These are phyloP conservation scores for Phaonia tiefii DNA, from an alignment of 2,888 invertebrate genomes.

Conservation along the genomic window DNA sequence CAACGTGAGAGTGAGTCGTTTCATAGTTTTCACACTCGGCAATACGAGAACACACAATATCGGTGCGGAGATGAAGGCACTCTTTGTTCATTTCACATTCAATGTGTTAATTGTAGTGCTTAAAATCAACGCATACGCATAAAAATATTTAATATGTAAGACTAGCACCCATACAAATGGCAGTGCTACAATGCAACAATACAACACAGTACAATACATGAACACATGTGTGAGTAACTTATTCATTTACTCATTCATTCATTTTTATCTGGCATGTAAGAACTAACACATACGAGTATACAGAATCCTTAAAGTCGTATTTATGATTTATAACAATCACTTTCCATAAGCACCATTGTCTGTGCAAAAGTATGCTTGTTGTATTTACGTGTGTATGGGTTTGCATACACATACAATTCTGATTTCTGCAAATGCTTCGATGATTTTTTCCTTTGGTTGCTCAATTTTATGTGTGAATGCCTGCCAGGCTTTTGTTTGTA, in stretches of 20 bases:
- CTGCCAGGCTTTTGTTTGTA: slow-evolving; percentile 40
- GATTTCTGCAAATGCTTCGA: slow-evolving; percentile 20
- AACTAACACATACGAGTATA: neutral
- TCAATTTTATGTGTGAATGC: neutral
- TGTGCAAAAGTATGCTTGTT: slow-evolving; percentile 2
- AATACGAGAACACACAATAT: neutral
- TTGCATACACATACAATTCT: neutral
- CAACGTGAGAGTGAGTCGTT: no score
- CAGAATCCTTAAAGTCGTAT: slow-evolving; percentile 1
- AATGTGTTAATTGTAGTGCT: slow-evolving; percentile 56
- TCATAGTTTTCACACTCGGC: no score
- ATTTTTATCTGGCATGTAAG: no score
- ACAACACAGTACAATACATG: slow-evolving; percentile 14
- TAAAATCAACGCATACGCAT: slow-evolving; percentile 35
- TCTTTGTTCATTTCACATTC: slow-evolving; percentile 29
- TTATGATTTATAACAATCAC: slow-evolving; percentile 48
- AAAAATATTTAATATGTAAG: no score
- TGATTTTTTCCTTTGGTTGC: slow-evolving; percentile 7
- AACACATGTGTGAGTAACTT: neutral
- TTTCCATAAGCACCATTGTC: slow-evolving; percentile 19
- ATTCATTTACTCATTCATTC: neutral
- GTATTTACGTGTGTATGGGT: neutral
- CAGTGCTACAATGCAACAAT: slow-evolving; percentile 14
- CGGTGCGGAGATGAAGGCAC: neutral
- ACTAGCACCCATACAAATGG: slow-evolving; percentile 15